Conservation (phyloP, 2,113 vertebrate species). For the Ceuthmochares aereus region DNA sequence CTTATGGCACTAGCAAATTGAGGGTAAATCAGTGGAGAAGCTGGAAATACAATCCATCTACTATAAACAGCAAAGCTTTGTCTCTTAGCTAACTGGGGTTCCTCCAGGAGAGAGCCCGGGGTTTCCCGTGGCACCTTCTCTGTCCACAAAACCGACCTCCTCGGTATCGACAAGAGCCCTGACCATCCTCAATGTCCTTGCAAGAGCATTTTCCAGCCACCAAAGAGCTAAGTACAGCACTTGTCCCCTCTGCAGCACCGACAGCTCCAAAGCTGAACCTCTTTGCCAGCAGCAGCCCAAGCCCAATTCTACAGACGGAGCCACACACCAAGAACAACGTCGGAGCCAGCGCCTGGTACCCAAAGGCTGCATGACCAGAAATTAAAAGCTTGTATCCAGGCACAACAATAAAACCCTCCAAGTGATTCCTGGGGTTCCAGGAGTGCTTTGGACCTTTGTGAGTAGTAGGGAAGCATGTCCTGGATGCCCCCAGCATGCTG, state of each 20-base stretch:
- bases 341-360: fast-evolving
- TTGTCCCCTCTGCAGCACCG: background rate
- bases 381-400: background rate
- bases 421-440: background rate
- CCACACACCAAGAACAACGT: fast-evolving
- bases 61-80: background rate
- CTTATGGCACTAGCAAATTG: constrained; percentile 23
- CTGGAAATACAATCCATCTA: background rate
- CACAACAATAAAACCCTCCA: fast-evolving
- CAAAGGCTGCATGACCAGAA: background rate
- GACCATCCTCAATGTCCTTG: background rate
- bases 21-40: constrained; percentile 6
- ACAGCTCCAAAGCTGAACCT: background rate
- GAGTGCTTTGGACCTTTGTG: background rate
- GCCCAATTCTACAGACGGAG: background rate
- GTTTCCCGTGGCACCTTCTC: background rate
- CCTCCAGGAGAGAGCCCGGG: background rate
- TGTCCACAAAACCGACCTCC: background rate
- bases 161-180: background rate
- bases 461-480: background rate
- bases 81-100: background rate
- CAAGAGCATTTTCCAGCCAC: background rate
- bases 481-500: fast-evolving
- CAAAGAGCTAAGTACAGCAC: background rate
- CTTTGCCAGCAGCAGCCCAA: background rate